Evolutionary conservation across 2,113 vertebrate genomes (phyloP), one percentile per base, ranked within the genome.

Genomic region (Tragelaphus strepsiceros): DNA sequence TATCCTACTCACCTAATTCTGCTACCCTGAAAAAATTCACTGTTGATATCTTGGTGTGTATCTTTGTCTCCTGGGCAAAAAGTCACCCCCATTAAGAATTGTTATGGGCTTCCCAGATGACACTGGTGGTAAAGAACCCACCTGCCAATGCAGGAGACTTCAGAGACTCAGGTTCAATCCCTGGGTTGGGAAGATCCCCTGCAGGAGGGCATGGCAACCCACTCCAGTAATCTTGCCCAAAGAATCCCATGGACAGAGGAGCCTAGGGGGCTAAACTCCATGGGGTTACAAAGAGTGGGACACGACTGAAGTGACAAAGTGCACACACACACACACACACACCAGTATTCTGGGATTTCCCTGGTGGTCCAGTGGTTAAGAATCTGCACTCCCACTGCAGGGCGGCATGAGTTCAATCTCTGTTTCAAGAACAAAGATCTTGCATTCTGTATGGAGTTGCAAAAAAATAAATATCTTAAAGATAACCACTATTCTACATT

Each of bases 21-120:
- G 49, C 46, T 14, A 5, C 54, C 24, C 14, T 2, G 39, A 77
- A 91, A 91, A 53, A 92, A 77, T 46, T 91, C 30, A 67, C 49
- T 24, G 6, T 32, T 24, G 6, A 11, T 4, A 28, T 16, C 59
- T 46, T 3, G 21, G 7, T 62, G 3, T 3, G 1, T 64, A 7
- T 35, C 62, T 80, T 39, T 56, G 46, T 54, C 80, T 32, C 51
- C 80, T 35, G 80, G 80, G 32, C 80, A 2, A 24, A 24, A 81
- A n/a, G n/a, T 54, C 30, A 54, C 30, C 49, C 78, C 30, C 10
- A 13, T 22, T 53, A 53, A 54, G 51, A 82, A 35, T 7, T 6
- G 12, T 13, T 24, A n/a, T 35, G 16, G 67, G 67, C 67, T 22
- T 35, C n/a, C 19, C n/a, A 71, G n/a, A 5, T 71, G n/a, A 22